Evolutionary conservation across 2,113 vertebrate species (phyloP), one percentile per base, ranked within the genome.

Genomic region (Protobothrops flavoviridis): DNA sequence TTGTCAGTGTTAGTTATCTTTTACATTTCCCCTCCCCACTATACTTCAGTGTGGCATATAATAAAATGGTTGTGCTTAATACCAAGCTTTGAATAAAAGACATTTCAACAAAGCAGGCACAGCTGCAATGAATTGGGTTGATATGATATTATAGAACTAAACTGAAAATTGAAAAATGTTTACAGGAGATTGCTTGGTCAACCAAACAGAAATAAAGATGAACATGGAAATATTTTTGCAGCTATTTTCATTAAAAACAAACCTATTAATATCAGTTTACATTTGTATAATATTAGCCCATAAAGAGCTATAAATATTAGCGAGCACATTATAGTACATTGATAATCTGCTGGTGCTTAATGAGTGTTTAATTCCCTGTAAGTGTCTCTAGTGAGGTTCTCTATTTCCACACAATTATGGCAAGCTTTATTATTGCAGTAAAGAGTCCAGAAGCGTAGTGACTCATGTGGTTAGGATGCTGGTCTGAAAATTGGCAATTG

Each of bases 281-380:
- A 52, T 90, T 90, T 88, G 59, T 90, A 59, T 89, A 88, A 12
- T 48, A 52, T 85, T 90, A 90, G n/a, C 88, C 53, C 69, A 93
- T 90, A 93, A 85, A 90, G 69, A 93, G 53, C 92, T 90, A 90
- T 93, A 59, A 90, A 85, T 93, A 89, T 93, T 90, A 85, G 50
- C 21, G 24, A 93, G 88, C 29, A 48, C 43, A 85, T 93, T 90
- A 93, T 4, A 50, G 43, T 85, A 90, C 69, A 50, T n/a, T 33
- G 85, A 24, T 90, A 90, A 85, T 29, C 53, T 90, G 88, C 55
- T 90, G 59, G 48, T 50, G 17, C 61, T 89, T 92, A 92, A 85
- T 92, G 64, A 57, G 92, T 57, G 11, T 89, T 81, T 55, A 69
- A 88, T 92, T 88, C 53, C 88, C 88, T 74, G n/a, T 92, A 12